These are phyloP conservation scores for Ascaphus truei DNA, from an alignment of 2,113 vertebrate species.

Conservation along the genomic window DNA sequence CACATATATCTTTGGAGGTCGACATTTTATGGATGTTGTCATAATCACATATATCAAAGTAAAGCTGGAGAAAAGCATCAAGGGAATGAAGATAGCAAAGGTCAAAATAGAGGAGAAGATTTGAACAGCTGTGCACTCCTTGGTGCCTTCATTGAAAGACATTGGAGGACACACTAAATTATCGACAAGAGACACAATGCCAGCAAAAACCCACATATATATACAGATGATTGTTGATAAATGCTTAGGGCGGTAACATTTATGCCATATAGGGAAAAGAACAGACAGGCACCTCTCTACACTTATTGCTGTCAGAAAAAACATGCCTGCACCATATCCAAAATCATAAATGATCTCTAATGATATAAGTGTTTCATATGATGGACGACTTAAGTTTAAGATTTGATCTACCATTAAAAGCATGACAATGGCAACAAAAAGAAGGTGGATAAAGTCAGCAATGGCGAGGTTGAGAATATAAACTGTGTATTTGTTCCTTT, in stretches of 20 bases:
- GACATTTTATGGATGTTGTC: conserved; percentile 30
- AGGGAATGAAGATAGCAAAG: conserved; percentile 42
- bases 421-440: conserved; percentile 10
- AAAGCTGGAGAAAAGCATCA: conserved; percentile 44
- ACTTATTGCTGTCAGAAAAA: conserved; percentile 47
- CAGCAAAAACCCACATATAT: conserved; percentile 40
- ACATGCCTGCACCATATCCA: conserved; percentile 45
- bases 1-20: conserved; percentile 38
- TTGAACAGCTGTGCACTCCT: conserved; percentile 24
- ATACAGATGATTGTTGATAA: conserved; percentile 26
- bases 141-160: fast-evolving
- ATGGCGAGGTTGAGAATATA: conserved; percentile 7
- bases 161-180: conserved; percentile 41
- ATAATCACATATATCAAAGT: conserved; percentile 39
- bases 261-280: conserved; percentile 44
- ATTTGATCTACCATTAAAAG: conserved; percentile 9
- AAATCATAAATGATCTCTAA: conserved; percentile 35
- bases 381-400: conserved; percentile 23
- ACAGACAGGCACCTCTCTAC: conserved; percentile 44
- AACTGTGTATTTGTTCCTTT: not conserved
- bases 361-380: conserved; percentile 41
- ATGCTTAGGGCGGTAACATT: conserved; percentile 44
- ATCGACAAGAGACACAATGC: conserved; percentile 41
- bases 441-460: not conserved
- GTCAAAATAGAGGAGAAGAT: conserved; percentile 37